Evolutionary conservation across 2,888 invertebrate genomes (phyloP).

Genomic region (Geotrupes spiniger): DNA sequence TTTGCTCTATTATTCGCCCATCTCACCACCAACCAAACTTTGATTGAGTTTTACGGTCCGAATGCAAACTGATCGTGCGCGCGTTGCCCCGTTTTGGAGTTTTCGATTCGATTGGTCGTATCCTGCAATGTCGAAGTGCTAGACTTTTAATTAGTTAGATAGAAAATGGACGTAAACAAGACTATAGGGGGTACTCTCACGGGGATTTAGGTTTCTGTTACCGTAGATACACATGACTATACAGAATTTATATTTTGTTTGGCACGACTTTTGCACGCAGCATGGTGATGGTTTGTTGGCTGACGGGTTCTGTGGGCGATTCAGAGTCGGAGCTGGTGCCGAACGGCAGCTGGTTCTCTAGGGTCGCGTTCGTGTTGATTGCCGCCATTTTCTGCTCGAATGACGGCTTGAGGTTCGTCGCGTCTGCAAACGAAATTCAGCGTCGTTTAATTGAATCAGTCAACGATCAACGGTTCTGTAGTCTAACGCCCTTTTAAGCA

Average conservation of each 20-base stretch:
- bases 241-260: constrained; percentile 36
- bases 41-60: no score
- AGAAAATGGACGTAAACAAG: constrained; percentile 4
- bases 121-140: no score
- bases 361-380: constrained; percentile 20
- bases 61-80: no score
- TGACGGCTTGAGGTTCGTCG: constrained; percentile 15
- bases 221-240: background rate
- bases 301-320: constrained; percentile 55
- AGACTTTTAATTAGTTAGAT: background rate
- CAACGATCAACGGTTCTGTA: no score
- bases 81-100: no score
- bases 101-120: no score
- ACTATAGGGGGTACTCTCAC: constrained; percentile 3
- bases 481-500: no score
- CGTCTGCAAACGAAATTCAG: constrained; percentile 8
- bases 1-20: no score
- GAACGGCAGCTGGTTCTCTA: constrained; percentile 37
- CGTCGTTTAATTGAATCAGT: constrained; percentile 6
- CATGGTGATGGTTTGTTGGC: constrained; percentile 49
- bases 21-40: no score
- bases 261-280: constrained; percentile 50
- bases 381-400: constrained; percentile 24
- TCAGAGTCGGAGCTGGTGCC: constrained; percentile 54
- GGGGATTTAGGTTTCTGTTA: background rate